Evolutionary conservation across 2,113 vertebrate genomes (phyloP), one percentile per base, ranked within the genome.

Genomic region (Menura novaehollandiae): DNA sequence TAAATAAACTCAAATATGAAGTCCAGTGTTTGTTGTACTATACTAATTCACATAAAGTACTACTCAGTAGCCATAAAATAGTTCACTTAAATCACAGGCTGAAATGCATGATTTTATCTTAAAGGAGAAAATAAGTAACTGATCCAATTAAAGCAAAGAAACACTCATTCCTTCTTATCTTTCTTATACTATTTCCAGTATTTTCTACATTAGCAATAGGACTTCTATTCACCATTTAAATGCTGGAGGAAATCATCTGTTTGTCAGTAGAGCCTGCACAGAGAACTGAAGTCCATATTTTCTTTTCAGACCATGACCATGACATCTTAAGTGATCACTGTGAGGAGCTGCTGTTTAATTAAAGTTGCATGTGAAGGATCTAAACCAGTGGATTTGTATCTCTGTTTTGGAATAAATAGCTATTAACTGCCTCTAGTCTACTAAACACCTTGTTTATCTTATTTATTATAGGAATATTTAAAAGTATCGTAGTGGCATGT

Each of bases 331-430:
- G 15, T 62, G 52, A 86, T 79, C 86, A 76, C 67, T 55, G 17
- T 82, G 84, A 95, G 66, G 58, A 94, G 59, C 51, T 85, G 56
- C 58, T 71, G 23, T 69, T 95, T 33, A 83, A 80, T 88, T 95
- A 20, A 93, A 88, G 64, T 80, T 82, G 41, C 62, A 71, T 27
- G 33, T 46, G 51, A 97, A 95, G 47, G 53, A 85, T 49, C 41
- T 81, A 44, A 88, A 84, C 80, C 62, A 88, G 60, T 85, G 66
- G 71, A 76, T 74, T 52, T 66, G 12, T 23, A 32, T n/a, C 58
- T 51, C 64, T 87, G 27, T 30, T 93, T 84, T 68, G 92, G 89
- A 67, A 46, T 8, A 7, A 30, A 27, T 30, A 55, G n/a, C 58
- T 67, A 49, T 55, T 51, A 74, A 71, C 21, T 72, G 62, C 6